phyloP scores from a whole-genome alignment of 2,113 vertebrate genomes.

The Chunga burmeisteri region DNA sequence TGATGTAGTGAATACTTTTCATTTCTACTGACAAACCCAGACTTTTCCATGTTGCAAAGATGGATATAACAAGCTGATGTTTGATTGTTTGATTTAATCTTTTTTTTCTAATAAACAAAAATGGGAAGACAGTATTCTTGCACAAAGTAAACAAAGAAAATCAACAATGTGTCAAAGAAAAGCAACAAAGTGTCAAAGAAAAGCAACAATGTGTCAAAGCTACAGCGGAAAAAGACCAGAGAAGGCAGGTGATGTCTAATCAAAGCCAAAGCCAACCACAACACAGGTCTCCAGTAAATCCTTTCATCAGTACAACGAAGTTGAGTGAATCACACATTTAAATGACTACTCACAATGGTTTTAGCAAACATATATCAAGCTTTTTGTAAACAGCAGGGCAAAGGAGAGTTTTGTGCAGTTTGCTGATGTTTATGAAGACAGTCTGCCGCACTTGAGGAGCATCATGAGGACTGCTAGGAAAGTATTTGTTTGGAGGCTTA shows the following conservation, averaged over 20 bases:
- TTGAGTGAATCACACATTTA: neutral
- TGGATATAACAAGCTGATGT: neutral
- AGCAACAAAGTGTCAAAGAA: neutral
- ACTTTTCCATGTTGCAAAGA: neutral
- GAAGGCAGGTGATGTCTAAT: neutral
- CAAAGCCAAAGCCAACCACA: neutral
- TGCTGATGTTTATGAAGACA: neutral
- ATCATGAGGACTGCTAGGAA: neutral
- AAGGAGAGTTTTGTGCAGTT: neutral
- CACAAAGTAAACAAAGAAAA: neutral
- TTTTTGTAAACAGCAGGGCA: neutral
- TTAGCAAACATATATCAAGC: accelerated
- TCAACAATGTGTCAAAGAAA: neutral
- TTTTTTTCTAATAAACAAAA: neutral
- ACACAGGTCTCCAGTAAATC: neutral
- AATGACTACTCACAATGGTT: neutral
- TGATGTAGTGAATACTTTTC: neutral
- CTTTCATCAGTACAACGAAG: neutral
- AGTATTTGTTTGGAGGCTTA: neutral
- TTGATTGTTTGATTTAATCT: neutral
- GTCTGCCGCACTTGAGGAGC: neutral
- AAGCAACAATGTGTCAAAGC: neutral
- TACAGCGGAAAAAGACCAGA: neutral
- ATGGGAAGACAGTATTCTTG: neutral
- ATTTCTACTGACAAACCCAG: neutral